Conservation (phyloP, 2,797 vertebrate genomes). For the Luscinia luscinia region DNA sequence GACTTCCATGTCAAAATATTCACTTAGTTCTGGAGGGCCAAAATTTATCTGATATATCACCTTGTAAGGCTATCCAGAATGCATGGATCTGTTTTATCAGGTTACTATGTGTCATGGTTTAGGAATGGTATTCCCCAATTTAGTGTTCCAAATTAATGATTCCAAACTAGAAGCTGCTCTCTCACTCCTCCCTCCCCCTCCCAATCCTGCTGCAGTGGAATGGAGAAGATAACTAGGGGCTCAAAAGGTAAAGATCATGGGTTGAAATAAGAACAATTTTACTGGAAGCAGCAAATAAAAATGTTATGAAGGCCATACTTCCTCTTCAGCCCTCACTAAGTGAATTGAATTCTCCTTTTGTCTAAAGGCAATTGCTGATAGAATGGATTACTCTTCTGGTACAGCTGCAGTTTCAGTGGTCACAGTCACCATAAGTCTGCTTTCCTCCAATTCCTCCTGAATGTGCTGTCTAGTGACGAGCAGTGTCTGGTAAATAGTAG, state of each 20-base stretch:
- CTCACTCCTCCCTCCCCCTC: background rate
- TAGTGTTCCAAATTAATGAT: background rate
- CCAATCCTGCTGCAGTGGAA: background rate
- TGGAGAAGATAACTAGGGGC: background rate
- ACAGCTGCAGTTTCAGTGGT: background rate
- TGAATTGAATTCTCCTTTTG: background rate
- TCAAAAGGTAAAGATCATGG: background rate
- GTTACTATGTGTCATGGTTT: background rate
- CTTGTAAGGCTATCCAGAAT: background rate
- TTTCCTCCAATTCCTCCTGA: background rate
- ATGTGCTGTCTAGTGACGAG: accelerated
- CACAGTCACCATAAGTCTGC: background rate
- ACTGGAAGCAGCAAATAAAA: background rate
- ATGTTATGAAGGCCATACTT: background rate
- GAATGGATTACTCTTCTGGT: background rate
- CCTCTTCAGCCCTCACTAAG: background rate
- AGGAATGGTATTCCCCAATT: background rate
- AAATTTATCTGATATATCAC: background rate
- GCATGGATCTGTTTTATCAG: background rate
- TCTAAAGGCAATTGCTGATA: background rate
- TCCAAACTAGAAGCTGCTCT: background rate
- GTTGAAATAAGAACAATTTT: background rate
- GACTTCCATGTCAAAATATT: background rate
- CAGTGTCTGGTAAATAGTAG: background rate
- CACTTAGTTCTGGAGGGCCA: background rate